Conservation (phyloP, 2,888 invertebrate species). For the Chrysina gloriosa region DNA sequence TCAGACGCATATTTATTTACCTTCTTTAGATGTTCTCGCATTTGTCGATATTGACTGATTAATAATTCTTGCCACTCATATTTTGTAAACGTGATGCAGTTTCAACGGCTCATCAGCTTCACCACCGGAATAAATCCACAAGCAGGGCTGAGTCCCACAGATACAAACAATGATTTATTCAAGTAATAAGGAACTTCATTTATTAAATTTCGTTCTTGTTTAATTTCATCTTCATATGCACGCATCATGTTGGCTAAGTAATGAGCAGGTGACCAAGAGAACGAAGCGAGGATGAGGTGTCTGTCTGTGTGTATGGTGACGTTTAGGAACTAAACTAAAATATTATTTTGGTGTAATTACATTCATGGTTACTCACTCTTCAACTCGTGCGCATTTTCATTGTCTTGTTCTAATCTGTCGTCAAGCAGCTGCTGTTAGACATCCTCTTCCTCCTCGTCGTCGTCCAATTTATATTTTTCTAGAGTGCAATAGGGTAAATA, state of each 20-base stretch:
- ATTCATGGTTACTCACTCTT: no score
- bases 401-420: no score
- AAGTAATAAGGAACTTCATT: background rate
- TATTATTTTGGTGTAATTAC: no score
- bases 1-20: background rate
- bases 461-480: no score
- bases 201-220: background rate
- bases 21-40: background rate
- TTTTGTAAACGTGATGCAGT: background rate
- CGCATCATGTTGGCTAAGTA: background rate
- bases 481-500: no score
- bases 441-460: no score
- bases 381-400: no score
- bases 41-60: background rate
- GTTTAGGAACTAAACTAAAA: no score
- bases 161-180: background rate
- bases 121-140: background rate
- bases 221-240: background rate
- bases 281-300: no score
- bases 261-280: background rate
- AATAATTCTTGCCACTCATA: background rate
- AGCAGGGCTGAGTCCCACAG: background rate
- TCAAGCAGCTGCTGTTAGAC: no score
- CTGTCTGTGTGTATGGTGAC: no score
- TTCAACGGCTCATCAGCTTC: background rate